A percentile compares a stretch with the other conserved stretches of the same genome.
These are phyloP conservation scores for Rhorus exstirpatorius DNA, from an alignment of 2,888 invertebrate species.

Conservation along the genomic window DNA sequence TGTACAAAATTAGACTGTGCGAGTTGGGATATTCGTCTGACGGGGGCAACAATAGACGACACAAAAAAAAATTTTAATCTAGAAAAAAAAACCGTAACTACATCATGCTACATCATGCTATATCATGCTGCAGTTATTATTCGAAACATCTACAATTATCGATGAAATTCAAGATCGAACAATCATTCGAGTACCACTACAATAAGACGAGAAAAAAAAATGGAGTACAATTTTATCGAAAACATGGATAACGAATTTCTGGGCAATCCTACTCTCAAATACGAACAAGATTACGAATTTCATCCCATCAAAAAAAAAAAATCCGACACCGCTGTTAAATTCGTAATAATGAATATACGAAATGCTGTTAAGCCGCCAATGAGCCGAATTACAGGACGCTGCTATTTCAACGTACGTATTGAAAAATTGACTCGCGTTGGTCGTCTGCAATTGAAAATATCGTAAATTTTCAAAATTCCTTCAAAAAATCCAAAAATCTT, in stretches of 20 bases:
- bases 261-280: too few species aligned
- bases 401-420: slow-evolving; percentile 12
- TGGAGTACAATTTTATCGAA: too few species aligned
- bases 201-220: too few species aligned
- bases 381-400: neutral
- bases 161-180: too few species aligned
- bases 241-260: too few species aligned
- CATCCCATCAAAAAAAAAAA: too few species aligned
- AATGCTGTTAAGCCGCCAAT: neutral
- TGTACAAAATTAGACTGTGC: slow-evolving; percentile 69
- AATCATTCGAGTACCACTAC: too few species aligned
- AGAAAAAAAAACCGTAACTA: neutral
- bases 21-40: slow-evolving; percentile 62
- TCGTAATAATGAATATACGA: neutral
- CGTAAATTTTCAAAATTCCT: neutral
- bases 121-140: too few species aligned
- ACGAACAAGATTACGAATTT: too few species aligned
- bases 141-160: too few species aligned
- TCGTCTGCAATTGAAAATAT: neutral
- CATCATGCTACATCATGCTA: neutral
- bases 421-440: too few species aligned
- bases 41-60: slow-evolving; percentile 41
- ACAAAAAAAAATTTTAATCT: neutral
- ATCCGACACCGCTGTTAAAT: too few species aligned
- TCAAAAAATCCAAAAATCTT: neutral